phyloP scores from a whole-genome alignment of 2,113 vertebrate genomes.

The Mastomys coucha region DNA sequence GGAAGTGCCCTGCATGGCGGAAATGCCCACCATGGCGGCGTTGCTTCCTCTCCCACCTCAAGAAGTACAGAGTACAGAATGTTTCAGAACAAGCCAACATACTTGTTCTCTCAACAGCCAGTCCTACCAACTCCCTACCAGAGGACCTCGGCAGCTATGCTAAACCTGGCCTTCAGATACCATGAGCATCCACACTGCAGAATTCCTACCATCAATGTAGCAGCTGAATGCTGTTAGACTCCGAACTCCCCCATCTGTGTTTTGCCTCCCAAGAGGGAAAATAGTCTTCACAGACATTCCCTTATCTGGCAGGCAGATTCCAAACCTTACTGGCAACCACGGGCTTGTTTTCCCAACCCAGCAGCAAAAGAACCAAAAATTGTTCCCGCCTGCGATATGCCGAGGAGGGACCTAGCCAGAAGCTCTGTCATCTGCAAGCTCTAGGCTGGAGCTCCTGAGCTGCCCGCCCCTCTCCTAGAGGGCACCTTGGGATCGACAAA shows the following conservation, averaged over 20 bases:
- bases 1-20: too few species aligned
- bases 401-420: conserved; percentile 83
- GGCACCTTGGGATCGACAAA: not conserved
- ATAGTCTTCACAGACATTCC: conserved; percentile 87
- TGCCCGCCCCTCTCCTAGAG: not conserved
- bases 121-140: not conserved
- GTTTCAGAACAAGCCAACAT: not conserved
- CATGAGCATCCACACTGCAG: conserved; percentile 80
- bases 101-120: not conserved
- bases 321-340: conserved; percentile 88
- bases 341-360: conserved; percentile 88
- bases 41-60: too few species aligned
- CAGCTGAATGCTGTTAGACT: conserved; percentile 87
- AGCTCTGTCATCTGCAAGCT: conserved; percentile 79
- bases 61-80: not conserved
- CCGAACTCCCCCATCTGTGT: conserved; percentile 90
- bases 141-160: conserved; percentile 55
- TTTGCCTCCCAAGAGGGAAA: conserved; percentile 90
- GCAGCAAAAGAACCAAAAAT: conserved; percentile 85
- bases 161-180: conserved; percentile 78
- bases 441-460: not conserved
- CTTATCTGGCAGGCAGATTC: conserved; percentile 87
- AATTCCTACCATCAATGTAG: conserved; percentile 85
- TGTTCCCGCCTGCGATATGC: conserved; percentile 83
- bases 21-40: not conserved